Evolutionary conservation across 2,797 vertebrate genomes (phyloP), one percentile per base, ranked within the genome.

Genomic region (Poecilia velifera): DNA sequence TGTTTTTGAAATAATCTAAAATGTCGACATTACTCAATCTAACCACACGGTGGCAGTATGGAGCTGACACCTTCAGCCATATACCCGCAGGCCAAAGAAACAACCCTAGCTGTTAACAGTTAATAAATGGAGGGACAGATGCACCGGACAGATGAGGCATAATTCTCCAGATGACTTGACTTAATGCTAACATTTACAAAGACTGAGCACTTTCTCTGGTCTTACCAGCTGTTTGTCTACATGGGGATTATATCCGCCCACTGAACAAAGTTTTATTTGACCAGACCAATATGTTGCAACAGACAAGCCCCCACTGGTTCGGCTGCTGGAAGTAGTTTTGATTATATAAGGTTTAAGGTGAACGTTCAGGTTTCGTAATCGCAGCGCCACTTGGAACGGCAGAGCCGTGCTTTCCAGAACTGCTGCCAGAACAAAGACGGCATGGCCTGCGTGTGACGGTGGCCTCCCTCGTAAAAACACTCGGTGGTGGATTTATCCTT

Each of bases 41-140:
- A 41, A 87, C 87, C 91, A 92, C 81, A 89, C 55, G 87, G 86
- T 89, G 89, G 91, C 86, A 84, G 77, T 72, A 59, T 84, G 41
- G 68, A 84, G 77, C 84, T 79, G 31, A 72, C 12, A 47, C 73
- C 76, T n/a, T 28, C 41, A 45, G 2, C 36, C 1, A 4, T 7
- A 22, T 46, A 49, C 36, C 41, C 51, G 55, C 34, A 20, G n/a
- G 59, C 57, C 41, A 71, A 62, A 57, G 16, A 77, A 76, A 31
- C 43, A 74, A 49, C 82, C 9, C 13, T 47, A 84, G 79, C 7
- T 39, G 28, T 81, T 73, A 73, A 79, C 70, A 72, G 71, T 51
- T 2, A 78, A 80, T 73, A 86, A 84, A 68, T 87, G 46, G 2
- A 53, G 22, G 53, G 53, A 71, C 82, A 88, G 78, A 88, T 73